Evolutionary conservation across 1,140 invertebrate genomes (phyloP).

Genomic region (Camponotus vicinus): DNA sequence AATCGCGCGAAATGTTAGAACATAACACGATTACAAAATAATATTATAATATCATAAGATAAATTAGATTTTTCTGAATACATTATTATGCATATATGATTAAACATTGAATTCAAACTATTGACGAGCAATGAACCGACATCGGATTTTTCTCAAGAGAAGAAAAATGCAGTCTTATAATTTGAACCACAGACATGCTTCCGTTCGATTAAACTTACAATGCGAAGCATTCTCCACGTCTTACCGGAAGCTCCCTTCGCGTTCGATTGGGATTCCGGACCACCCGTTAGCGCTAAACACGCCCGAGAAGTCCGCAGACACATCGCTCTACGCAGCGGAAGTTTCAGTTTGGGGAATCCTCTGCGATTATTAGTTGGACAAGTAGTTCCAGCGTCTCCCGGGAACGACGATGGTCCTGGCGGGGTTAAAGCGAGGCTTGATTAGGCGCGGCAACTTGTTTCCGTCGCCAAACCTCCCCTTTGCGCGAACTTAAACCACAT

Average conservation of each 20-base stretch:
- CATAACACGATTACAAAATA: neutral
- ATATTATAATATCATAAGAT: neutral
- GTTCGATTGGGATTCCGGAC: constrained; percentile 39
- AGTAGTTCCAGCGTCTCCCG: constrained; percentile 79
- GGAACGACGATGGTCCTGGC: constrained; percentile 53
- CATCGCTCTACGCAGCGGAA: constrained; percentile 66
- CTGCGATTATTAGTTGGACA: constrained; percentile 84
- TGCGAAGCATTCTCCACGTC: constrained; percentile 12
- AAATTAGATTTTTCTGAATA: neutral
- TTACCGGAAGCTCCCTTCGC: neutral
- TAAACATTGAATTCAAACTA: neutral
- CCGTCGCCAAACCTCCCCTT: constrained; percentile 69
- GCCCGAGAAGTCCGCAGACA: constrained; percentile 27
- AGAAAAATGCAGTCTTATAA: neutral
- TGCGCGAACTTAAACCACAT: constrained; percentile 83
- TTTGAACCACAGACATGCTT: constrained; percentile 23
- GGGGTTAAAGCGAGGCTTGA: constrained; percentile 82
- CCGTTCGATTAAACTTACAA: neutral
- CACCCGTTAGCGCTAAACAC: constrained; percentile 53
- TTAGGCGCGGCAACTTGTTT: constrained; percentile 82
- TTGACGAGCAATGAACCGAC: neutral
- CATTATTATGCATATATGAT: neutral
- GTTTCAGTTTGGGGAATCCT: constrained; percentile 79
- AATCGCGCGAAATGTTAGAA: neutral
- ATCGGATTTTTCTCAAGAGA: neutral